phyloP scores from a whole-genome alignment of 2,888 invertebrate genomes.

The Noctua janthe region DNA sequence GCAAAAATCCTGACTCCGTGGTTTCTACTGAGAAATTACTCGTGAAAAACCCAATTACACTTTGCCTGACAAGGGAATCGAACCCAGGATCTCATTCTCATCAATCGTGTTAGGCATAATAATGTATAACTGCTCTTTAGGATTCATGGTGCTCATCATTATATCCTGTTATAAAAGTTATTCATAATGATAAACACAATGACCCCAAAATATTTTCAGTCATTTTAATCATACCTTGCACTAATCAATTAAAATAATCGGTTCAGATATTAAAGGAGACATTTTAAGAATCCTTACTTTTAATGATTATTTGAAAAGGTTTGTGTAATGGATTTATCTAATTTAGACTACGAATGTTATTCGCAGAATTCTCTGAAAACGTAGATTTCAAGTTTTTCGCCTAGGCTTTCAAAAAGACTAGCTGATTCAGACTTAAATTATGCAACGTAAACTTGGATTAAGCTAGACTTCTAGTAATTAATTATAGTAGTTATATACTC shows the following conservation, averaged over 20 bases:
- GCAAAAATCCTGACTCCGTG: neutral
- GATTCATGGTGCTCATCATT: neutral
- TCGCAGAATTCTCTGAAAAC: neutral
- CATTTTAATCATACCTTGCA: neutral
- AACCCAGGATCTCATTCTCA: neutral
- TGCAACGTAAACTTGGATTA: conserved; percentile 3
- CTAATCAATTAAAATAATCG: conserved; percentile 24
- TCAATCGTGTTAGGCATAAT: neutral
- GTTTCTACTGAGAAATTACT: neutral
- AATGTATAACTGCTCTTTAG: neutral
- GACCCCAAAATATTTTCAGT: neutral
- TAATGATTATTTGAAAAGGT: neutral
- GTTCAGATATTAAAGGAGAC: neutral
- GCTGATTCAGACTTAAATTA: conserved; percentile 12
- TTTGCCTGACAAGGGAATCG: neutral
- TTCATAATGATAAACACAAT: neutral
- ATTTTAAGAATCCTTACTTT: neutral
- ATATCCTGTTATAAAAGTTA: no score
- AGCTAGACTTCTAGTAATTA: neutral
- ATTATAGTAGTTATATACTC: conserved; percentile 12
- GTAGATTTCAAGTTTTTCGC: neutral
- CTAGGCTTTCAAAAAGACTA: neutral
- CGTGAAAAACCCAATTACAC: neutral
- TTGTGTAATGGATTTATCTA: conserved; percentile 26
- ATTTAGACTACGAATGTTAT: neutral